Base-by-base conservation (phyloP, 2,797 vertebrate genomes). In the Enteromius thamalakanensis region DNA sequence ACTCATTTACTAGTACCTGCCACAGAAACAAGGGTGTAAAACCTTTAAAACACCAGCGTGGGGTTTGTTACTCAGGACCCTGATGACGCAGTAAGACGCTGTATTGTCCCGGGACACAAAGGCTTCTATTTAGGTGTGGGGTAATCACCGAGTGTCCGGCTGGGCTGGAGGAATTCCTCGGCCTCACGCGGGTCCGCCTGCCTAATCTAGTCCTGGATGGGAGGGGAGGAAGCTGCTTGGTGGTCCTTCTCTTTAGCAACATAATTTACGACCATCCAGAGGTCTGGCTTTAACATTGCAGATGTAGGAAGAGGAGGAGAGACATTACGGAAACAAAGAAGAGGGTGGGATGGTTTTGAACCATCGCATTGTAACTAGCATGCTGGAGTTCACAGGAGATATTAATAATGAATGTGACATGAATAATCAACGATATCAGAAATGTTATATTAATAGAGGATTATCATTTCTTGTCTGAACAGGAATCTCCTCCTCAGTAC, bases 71-170 rank as follows among this genome's bases (percentile, higher is more conserved):
- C 93, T 86, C 86, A 91, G 90, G 89, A 91, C 89, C 76, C 88
- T 83, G 87, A 87, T 90, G 92, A 91, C 93, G 92, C 90, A 93
- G 92, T 88, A 86, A 92, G 92, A 93, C 86, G 62, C 86, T 67
- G 84, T 89, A 92, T 95, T 94, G 94, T 96, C 89, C 90, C 62
- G 72, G 76, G 85, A 90, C 92, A 93, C 94, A 95, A 93, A 91
- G 90, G 82, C 80, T 84, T 90, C 93, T 88, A 91, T 94, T 95
- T 93, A 93, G 90, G 88, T 84, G 53, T 71, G 1, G 87, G 90
- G 90, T 91, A 92, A 93, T 94, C 94, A 94, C 91, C 76, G 88
- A 84, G 86, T 89, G 90, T 94, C 91, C 82, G 85, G 79, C 84
- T 81, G 53, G 87, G 82, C 62, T 60, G 80, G 86, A 76, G 85